Evolutionary conservation across 1,140 invertebrate genomes (phyloP).

Genomic region (Sipha flava): DNA sequence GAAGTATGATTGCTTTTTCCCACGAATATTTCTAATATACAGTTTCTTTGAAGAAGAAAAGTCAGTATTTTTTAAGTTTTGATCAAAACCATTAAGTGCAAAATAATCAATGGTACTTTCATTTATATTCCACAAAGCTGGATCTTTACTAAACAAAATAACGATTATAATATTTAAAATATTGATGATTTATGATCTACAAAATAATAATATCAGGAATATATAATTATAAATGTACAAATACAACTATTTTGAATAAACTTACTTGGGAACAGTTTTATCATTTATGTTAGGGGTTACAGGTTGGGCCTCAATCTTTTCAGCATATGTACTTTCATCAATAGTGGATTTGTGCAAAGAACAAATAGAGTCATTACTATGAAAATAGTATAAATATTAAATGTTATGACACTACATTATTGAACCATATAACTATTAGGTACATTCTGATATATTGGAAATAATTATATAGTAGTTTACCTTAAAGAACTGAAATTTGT

Average conservation of each 20-base stretch:
- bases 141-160: constrained; percentile 16
- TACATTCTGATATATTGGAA: no score
- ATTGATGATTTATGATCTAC: not conserved
- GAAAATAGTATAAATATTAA: not conserved
- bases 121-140: constrained; percentile 1
- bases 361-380: not conserved
- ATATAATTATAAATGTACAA: not conserved
- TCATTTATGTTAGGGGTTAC: not conserved
- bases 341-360: not conserved
- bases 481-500: not conserved
- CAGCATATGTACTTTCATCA: not conserved
- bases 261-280: not conserved
- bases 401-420: not conserved
- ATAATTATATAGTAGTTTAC: not conserved
- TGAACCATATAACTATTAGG: not conserved
- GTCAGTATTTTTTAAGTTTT: constrained; percentile 1
- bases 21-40: not conserved
- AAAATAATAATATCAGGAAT: not conserved
- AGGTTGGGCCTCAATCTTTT: not conserved
- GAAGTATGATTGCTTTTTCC: not conserved
- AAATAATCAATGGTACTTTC: not conserved
- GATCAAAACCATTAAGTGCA: not conserved
- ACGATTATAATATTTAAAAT: not conserved
- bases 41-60: not conserved
- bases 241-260: not conserved